Percentiles rank a stretch among this genome's conserved stretches.
Evolutionary conservation across 2,797 vertebrate species (phyloP).

Genomic region (Xenopus petersii): DNA sequence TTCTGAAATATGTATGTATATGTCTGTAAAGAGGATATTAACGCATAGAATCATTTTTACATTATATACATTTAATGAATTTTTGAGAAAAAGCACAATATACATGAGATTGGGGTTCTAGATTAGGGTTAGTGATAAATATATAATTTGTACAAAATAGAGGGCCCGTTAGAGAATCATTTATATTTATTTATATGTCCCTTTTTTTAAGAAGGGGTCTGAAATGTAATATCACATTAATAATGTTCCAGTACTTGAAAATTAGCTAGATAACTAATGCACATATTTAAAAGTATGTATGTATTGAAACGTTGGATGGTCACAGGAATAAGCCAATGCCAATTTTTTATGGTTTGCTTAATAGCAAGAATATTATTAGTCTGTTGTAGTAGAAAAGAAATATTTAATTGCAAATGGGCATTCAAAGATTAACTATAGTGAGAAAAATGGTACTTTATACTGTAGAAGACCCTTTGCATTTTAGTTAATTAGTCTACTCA

Average conservation of each 20-base stretch:
- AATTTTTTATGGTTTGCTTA: conserved; percentile 64
- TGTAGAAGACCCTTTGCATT: conserved; percentile 57
- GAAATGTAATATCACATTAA: conserved; percentile 15
- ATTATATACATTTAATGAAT: conserved; percentile 31
- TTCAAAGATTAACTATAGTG: conserved; percentile 53
- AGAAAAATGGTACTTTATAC: conserved; percentile 58
- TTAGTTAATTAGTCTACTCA: conserved; percentile 57
- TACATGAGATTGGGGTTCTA: conserved; percentile 8
- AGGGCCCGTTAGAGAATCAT: conserved; percentile 15
- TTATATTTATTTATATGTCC: conserved; percentile 14
- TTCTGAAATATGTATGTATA: conserved; percentile 58
- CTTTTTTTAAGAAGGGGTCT: not conserved
- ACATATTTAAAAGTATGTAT: conserved; percentile 31
- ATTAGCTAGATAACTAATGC: conserved; percentile 36
- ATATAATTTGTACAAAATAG: conserved; percentile 15
- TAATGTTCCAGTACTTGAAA: conserved; percentile 30
- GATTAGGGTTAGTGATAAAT: conserved; percentile 10
- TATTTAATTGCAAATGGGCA: conserved; percentile 69
- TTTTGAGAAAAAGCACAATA: conserved; percentile 44
- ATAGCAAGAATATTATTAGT: conserved; percentile 62
- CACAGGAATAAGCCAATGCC: conserved; percentile 73
- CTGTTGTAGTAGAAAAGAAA: conserved; percentile 55
- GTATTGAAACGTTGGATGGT: conserved; percentile 59
- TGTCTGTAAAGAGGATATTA: conserved; percentile 53
- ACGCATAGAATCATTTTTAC: conserved; percentile 34